Percentiles rank a stretch among this genome's conserved stretches.
phyloP scores from a whole-genome alignment of 2,113 vertebrate species.

The Platysternon megacephalum region DNA sequence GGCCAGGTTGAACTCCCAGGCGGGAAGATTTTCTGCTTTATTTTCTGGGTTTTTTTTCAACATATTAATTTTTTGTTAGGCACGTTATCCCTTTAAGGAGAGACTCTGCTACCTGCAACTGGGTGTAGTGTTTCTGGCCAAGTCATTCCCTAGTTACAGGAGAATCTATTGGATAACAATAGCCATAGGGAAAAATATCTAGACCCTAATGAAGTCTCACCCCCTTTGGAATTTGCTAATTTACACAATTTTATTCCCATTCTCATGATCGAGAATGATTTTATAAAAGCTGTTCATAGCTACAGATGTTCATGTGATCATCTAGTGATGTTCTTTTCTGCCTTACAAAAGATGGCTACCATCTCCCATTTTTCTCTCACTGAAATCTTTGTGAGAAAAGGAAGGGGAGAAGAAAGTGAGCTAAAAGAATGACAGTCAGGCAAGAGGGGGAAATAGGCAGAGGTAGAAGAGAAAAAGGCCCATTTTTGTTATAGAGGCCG shows the following conservation, averaged over 20 bases:
- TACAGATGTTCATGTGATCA: background rate
- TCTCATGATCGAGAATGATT: background rate
- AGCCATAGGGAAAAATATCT: background rate
- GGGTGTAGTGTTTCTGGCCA: background rate
- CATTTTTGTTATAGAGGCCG: background rate
- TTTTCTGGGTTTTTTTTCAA: background rate
- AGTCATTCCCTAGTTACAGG: background rate
- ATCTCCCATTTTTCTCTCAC: background rate
- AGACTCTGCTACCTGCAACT: background rate
- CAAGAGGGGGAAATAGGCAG: background rate
- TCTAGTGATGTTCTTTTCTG: background rate
- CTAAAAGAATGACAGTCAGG: background rate
- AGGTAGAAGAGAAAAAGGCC: background rate
- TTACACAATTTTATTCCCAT: background rate
- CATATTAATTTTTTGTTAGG: background rate
- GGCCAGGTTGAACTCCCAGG: slow-evolving; percentile 8
- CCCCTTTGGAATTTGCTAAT: background rate
- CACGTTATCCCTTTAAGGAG: background rate
- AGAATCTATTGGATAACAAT: background rate
- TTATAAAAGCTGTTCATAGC: background rate
- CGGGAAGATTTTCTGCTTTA: slow-evolving; percentile 9
- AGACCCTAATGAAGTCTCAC: background rate
- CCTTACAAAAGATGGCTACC: background rate
- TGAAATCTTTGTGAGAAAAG: background rate
- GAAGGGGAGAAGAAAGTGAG: background rate